Percentiles rank a stretch among this genome's conserved stretches.
phyloP scores from a whole-genome alignment of 1,140 invertebrate genomes.

The Steinernema khuongi region DNA sequence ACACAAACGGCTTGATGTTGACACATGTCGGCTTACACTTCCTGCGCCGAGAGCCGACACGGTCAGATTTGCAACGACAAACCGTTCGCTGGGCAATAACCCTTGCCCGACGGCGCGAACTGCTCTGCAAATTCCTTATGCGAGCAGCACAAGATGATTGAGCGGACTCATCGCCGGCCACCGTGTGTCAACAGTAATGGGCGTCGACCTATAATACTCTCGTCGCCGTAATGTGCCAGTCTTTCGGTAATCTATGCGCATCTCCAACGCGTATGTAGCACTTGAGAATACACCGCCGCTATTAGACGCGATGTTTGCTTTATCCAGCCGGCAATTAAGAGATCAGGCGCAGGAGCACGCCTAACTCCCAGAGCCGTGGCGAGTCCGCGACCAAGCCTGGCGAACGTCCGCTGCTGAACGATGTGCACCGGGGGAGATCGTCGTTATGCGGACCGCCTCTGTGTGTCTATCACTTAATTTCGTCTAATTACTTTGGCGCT shows the following conservation, averaged over 20 bases:
- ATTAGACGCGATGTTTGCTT: conserved; percentile 1
- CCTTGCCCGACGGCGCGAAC: too few species aligned
- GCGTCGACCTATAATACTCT: background rate
- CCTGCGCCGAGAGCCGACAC: too few species aligned
- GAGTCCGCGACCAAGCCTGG: background rate
- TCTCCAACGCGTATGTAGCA: background rate
- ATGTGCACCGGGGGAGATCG: background rate
- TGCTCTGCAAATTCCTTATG: background rate
- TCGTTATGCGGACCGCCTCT: background rate
- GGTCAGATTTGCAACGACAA: too few species aligned
- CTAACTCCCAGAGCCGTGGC: background rate
- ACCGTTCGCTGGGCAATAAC: too few species aligned
- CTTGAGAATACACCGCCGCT: background rate
- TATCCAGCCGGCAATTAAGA: conserved; percentile 3
- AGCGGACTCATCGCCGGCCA: background rate
- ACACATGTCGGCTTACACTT: background rate
- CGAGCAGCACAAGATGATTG: background rate
- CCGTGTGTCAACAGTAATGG: background rate
- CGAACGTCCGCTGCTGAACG: too few species aligned
- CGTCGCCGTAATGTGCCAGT: background rate
- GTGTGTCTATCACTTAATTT: background rate
- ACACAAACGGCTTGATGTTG: background rate
- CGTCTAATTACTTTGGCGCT: conserved; percentile 8
- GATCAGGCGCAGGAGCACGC: background rate
- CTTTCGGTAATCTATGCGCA: conserved; percentile 1